Percentiles rank a stretch among this genome's conserved stretches.
Conservation (phyloP, 2,797 vertebrate species). For the Crenichthys baileyi region DNA sequence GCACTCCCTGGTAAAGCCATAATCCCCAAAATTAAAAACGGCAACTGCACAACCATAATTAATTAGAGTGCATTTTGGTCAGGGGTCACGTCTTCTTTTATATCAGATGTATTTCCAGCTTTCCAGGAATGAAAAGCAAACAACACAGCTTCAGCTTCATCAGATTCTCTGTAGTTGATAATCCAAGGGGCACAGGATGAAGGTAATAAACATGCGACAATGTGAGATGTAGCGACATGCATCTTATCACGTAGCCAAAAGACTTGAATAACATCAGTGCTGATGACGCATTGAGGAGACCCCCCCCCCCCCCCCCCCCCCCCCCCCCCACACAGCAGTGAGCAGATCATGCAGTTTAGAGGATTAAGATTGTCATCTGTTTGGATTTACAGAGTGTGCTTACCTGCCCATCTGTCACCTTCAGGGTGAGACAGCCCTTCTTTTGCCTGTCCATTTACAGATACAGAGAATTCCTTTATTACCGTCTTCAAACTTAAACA, state of each 20-base stretch:
- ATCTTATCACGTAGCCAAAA: constrained; percentile 16
- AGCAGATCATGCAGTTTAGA: constrained; percentile 36
- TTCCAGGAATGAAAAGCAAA: not conserved
- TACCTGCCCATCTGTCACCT: constrained; percentile 69
- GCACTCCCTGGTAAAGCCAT: too few relatives aligned
- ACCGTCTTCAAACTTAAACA: too few relatives aligned
- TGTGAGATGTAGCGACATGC: not conserved
- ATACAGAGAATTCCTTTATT: not conserved
- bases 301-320: not conserved
- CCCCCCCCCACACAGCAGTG: not conserved
- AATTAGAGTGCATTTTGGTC: not conserved
- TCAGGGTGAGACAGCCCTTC: constrained; percentile 5
- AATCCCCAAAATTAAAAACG: not conserved
- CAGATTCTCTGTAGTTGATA: not conserved
- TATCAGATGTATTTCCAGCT: constrained; percentile 1
- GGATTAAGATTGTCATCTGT: constrained; percentile 66
- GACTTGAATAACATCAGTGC: constrained; percentile 4
- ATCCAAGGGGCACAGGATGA: not conserved
- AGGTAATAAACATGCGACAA: not conserved
- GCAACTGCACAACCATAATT: not conserved
- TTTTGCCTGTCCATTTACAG: not conserved
- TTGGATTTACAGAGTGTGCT: constrained; percentile 64
- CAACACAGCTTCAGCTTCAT: not conserved
- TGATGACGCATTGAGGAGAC: not conserved
- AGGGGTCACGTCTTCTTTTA: not conserved